Evolutionary conservation across 2,888 invertebrate species (phyloP).

Genomic region (Callosobruchus maculatus): DNA sequence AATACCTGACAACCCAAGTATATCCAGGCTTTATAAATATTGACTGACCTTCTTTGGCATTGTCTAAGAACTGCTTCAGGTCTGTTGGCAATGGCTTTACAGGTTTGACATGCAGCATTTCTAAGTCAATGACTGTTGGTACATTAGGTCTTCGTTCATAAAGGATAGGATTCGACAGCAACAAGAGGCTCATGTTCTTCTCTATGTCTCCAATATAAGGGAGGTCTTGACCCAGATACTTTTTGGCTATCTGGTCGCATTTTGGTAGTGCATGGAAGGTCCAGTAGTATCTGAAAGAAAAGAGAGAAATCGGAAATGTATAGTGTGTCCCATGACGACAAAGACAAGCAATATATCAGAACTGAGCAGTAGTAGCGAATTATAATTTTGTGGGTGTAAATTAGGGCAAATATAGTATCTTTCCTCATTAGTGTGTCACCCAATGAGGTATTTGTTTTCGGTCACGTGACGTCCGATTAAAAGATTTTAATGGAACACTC

Average conservation of each 20-base stretch:
- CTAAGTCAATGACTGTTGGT: constrained; percentile 37
- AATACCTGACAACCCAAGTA: too few relatives aligned
- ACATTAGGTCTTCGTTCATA: constrained; percentile 36
- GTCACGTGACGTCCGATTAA: too few relatives aligned
- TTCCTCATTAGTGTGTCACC: too few relatives aligned
- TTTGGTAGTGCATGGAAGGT: constrained; percentile 29
- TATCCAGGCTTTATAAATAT: too few relatives aligned
- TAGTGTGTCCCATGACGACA: too few relatives aligned
- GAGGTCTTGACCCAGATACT: constrained; percentile 39
- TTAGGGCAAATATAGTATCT: too few relatives aligned
- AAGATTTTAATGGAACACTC: too few relatives aligned
- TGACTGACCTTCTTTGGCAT: constrained; percentile 32
- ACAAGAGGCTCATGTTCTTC: constrained; percentile 36
- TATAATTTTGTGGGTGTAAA: too few relatives aligned
- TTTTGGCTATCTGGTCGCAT: constrained; percentile 33
- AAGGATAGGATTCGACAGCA: constrained; percentile 39
- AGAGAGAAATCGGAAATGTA: too few relatives aligned
- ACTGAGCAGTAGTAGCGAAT: too few relatives aligned
- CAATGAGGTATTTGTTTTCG: too few relatives aligned
- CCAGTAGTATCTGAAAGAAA: constrained; percentile 22
- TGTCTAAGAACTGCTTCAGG: constrained; percentile 39
- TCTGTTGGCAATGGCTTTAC: constrained; percentile 36
- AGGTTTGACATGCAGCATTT: constrained; percentile 35
- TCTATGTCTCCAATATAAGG: constrained; percentile 39
- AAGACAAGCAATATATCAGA: too few relatives aligned